Evolutionary conservation across 1,140 invertebrate genomes (phyloP).

Genomic region (Hyles vespertilio): DNA sequence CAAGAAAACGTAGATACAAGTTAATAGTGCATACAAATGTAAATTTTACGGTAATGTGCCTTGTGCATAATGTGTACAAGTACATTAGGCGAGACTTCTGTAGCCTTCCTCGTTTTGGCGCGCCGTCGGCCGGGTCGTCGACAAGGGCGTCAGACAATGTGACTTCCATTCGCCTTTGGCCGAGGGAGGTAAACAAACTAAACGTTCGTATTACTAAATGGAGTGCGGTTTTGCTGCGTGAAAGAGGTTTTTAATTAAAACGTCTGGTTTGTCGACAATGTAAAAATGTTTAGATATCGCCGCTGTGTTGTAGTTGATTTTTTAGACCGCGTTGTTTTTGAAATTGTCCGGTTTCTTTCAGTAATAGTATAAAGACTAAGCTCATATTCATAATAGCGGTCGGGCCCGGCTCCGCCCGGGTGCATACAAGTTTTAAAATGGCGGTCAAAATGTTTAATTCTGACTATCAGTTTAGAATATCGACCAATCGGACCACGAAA

Average conservation of each 20-base stretch:
- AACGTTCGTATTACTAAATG: conserved; percentile 21
- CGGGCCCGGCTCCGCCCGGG: too few relatives aligned
- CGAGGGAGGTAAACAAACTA: conserved; percentile 54
- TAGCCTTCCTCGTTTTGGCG: conserved; percentile 7
- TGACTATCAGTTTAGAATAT: too few relatives aligned
- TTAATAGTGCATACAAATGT: not conserved
- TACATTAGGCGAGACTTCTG: conserved; percentile 1
- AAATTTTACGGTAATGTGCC: not conserved
- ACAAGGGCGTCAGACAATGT: conserved; percentile 57
- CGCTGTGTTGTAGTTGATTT: too few relatives aligned
- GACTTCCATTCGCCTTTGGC: conserved; percentile 63
- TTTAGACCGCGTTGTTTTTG: too few relatives aligned
- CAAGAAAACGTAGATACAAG: too few relatives aligned
- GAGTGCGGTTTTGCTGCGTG: conserved; percentile 10
- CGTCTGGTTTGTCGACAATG: conserved; percentile 2
- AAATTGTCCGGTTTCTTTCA: too few relatives aligned
- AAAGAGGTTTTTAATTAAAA: conserved; percentile 20
- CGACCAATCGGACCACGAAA: too few relatives aligned
- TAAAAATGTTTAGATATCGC: too few relatives aligned
- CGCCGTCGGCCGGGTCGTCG: conserved; percentile 15
- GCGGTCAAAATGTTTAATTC: too few relatives aligned
- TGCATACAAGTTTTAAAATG: too few relatives aligned
- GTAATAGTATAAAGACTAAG: too few relatives aligned
- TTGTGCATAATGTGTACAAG: not conserved
- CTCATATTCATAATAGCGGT: not conserved